A percentile compares a stretch with the other conserved stretches of the same genome.
Conservation (phyloP, 2,888 invertebrate species). For the Anodontia alba region DNA sequence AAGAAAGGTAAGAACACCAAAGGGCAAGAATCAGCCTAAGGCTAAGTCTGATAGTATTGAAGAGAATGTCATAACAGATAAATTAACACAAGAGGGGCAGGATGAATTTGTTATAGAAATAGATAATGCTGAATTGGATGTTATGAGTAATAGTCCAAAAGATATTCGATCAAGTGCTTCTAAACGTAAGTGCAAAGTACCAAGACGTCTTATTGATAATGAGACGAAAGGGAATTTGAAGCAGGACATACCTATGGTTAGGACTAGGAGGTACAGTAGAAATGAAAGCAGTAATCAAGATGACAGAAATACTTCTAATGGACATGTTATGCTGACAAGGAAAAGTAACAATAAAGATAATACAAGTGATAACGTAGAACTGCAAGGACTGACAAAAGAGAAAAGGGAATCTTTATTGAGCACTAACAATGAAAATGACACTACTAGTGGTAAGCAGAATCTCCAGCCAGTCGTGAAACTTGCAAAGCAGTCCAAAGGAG, state of each 20-base stretch:
- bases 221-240: not conserved
- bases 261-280: slow-evolving; percentile 36
- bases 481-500: slow-evolving; percentile 26
- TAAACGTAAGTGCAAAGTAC: slow-evolving; percentile 48
- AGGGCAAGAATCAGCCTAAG: too few species aligned
- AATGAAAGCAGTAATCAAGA: not conserved
- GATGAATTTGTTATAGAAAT: not conserved
- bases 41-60: too few species aligned
- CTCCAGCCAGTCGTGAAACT: slow-evolving; percentile 30
- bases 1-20: too few species aligned
- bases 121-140: not conserved
- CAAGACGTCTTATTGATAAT: slow-evolving; percentile 30
- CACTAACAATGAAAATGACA: not conserved
- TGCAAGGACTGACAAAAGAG: not conserved
- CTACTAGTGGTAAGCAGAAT: not conserved
- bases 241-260: slow-evolving; percentile 34
- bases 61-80: too few species aligned
- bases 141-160: not conserved
- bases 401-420: not conserved
- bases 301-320: not conserved
- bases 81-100: not conserved
- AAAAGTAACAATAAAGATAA: not conserved
- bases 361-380: not conserved
- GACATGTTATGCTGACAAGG: not conserved
- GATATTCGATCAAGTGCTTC: slow-evolving; percentile 49